A percentile compares a stretch with the other conserved stretches of the same genome.
These are phyloP conservation scores for Siniperca scherzeri DNA, from an alignment of 2,797 vertebrate genomes.

Conservation along the genomic window DNA sequence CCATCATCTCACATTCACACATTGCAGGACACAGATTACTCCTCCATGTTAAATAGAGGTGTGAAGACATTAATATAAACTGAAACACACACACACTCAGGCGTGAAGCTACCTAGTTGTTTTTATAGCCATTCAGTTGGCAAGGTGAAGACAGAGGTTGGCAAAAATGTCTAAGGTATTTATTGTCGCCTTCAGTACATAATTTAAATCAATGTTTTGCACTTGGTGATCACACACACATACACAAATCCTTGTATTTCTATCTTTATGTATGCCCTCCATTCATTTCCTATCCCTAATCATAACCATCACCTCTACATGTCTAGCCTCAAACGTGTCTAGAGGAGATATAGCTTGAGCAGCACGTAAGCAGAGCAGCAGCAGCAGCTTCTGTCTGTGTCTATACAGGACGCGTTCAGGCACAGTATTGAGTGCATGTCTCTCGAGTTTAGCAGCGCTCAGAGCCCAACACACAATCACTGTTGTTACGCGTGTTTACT, in stretches of 20 bases:
- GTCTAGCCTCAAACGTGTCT: neutral
- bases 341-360: neutral
- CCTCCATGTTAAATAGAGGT: conserved; percentile 43
- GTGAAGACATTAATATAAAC: conserved; percentile 58
- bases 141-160: conserved; percentile 38
- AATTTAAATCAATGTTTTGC: conserved; percentile 33
- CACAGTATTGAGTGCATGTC: neutral
- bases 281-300: neutral
- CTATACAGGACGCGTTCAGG: neutral
- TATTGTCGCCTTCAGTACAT: neutral
- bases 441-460: neutral
- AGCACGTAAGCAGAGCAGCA: neutral
- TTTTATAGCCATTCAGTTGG: conserved; percentile 36
- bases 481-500: neutral
- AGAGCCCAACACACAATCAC: too few relatives aligned
- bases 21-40: conserved; percentile 44
- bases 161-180: conserved; percentile 19
- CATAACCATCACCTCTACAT: neutral
- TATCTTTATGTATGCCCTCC: neutral
- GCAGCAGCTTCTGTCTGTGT: neutral
- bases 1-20: conserved; percentile 46
- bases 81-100: conserved; percentile 34
- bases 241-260: neutral
- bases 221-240: conserved; percentile 9
- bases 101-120: conserved; percentile 50